Percentiles rank a stretch among this genome's conserved stretches.
phyloP scores from a whole-genome alignment of 2,888 invertebrate genomes.

The Alsophila aescularia region DNA sequence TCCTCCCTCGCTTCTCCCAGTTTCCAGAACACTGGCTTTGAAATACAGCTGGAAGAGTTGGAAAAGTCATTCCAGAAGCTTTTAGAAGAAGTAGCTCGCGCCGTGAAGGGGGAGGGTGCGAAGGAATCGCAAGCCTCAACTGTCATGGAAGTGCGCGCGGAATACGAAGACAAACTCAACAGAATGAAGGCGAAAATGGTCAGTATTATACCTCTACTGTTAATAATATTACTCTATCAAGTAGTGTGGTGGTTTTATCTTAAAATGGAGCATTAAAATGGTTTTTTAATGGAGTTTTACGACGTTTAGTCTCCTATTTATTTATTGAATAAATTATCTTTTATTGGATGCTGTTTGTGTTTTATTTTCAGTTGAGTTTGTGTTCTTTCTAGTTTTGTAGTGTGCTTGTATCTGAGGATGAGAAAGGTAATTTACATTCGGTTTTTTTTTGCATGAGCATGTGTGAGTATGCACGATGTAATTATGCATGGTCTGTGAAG shows the following conservation, averaged over 20 bases:
- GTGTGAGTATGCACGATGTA: conserved; percentile 26
- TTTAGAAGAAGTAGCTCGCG: conserved; percentile 63
- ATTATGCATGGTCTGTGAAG: conserved; percentile 24
- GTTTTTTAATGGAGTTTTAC: conserved; percentile 42
- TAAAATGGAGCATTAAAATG: conserved; percentile 64
- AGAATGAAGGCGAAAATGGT: conserved; percentile 93
- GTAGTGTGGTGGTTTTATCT: conserved; percentile 80
- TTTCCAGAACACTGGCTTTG: conserved; percentile 68
- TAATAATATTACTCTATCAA: conserved; percentile 77
- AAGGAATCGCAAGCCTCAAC: conserved; percentile 60
- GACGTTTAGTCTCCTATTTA: conserved; percentile 61
- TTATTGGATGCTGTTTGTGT: conserved; percentile 66
- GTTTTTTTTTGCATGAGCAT: conserved; percentile 50
- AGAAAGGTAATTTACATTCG: conserved; percentile 66
- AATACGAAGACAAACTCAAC: conserved; percentile 90
- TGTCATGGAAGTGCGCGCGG: conserved; percentile 84
- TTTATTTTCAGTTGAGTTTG: conserved; percentile 63
- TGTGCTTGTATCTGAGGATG: conserved; percentile 38
- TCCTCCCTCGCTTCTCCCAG: conserved; percentile 52
- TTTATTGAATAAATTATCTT: conserved; percentile 66
- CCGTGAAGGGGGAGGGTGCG: conserved; percentile 58
- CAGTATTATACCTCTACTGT: conserved; percentile 81
- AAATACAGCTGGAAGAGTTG: conserved; percentile 70
- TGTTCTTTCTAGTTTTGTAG: conserved; percentile 17
- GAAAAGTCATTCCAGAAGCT: conserved; percentile 73